These are phyloP conservation scores for Apteryx owenii DNA, from an alignment of 2,113 vertebrate species.

Conservation along the genomic window DNA sequence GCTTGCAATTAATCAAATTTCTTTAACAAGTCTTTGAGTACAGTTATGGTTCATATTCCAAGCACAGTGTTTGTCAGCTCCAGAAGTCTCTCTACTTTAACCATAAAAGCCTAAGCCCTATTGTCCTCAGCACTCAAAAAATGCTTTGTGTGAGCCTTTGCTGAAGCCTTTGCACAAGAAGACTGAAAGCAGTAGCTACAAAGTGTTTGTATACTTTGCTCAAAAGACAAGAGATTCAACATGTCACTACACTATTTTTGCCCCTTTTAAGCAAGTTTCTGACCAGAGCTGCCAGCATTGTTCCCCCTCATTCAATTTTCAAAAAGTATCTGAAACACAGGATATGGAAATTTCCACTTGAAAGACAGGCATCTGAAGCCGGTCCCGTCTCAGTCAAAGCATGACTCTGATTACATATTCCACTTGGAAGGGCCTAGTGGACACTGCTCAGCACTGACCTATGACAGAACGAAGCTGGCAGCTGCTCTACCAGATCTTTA, in stretches of 20 bases:
- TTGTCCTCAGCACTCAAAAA: not conserved
- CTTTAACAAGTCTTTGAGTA: not conserved
- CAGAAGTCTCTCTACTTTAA: not conserved
- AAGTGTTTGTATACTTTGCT: not conserved
- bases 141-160: not conserved
- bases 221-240: not conserved
- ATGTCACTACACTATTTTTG: not conserved
- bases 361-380: not conserved
- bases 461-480: slow-evolving; percentile 48
- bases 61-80: not conserved
- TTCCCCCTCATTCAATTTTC: not conserved
- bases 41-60: not conserved
- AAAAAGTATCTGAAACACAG: not conserved
- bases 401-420: not conserved
- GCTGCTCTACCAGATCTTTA: slow-evolving; percentile 56
- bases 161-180: not conserved
- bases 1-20: not conserved
- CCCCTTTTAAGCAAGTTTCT: slow-evolving; percentile 5
- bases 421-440: not conserved
- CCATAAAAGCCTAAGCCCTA: not conserved
- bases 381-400: not conserved
- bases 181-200: not conserved
- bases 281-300: slow-evolving; percentile 6
- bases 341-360: slow-evolving; percentile 44
- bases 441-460: slow-evolving; percentile 33